Conservation (phyloP, 1,140 invertebrate species). For the Drosophila nigrodunni region DNA sequence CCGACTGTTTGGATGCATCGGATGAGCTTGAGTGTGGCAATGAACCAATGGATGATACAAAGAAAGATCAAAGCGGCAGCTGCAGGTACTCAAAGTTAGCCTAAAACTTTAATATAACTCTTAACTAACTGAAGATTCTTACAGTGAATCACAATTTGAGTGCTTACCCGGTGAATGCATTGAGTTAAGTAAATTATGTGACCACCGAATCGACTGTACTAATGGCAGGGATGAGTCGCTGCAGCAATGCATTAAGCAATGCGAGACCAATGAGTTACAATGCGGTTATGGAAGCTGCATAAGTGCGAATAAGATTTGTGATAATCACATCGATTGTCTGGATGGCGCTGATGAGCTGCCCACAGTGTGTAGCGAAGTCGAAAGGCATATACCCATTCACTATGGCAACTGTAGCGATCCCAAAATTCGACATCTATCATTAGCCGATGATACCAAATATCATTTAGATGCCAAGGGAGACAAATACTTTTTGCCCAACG, state of each 20-base stretch:
- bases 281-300: constrained; percentile 34
- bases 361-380: not conserved
- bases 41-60: rapidly evolving
- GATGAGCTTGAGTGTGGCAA: constrained; percentile 10
- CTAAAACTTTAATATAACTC: not conserved
- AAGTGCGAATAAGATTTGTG: not conserved
- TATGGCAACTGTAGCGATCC: constrained; percentile 9
- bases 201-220: constrained; percentile 17
- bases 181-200: not conserved
- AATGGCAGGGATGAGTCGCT: constrained; percentile 39
- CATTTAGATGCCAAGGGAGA: not conserved
- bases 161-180: constrained; percentile 13
- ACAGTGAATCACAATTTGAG: not conserved
- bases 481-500: constrained; percentile 22
- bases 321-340: constrained; percentile 23
- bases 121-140: not conserved
- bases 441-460: not conserved
- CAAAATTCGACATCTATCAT: not conserved
- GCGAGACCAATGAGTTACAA: constrained; percentile 13
- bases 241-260: not conserved
- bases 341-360: constrained; percentile 43
- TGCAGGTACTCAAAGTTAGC: constrained; percentile 11
- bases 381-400: not conserved
- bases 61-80: not conserved
- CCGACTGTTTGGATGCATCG: constrained; percentile 20